phyloP scores from a whole-genome alignment of 1,140 invertebrate genomes.

The Ostrea denselamellosa region DNA sequence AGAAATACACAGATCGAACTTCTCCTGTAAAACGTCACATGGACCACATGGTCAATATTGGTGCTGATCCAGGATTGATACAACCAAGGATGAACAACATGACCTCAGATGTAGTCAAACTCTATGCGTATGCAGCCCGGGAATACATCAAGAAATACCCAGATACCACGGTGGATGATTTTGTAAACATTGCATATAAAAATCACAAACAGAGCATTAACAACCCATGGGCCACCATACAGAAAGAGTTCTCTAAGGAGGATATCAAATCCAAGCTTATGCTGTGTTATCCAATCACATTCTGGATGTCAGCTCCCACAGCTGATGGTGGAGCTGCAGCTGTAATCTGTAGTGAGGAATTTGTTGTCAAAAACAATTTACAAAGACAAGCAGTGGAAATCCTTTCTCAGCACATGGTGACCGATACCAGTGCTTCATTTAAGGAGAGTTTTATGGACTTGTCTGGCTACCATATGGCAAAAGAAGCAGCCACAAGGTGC shows the following conservation, averaged over 20 bases:
- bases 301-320: slow-evolving; percentile 84
- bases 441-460: slow-evolving; percentile 93
- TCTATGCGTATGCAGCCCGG: slow-evolving; percentile 96
- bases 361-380: slow-evolving; percentile 89
- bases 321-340: slow-evolving; percentile 97
- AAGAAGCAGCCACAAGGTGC: slow-evolving; percentile 87
- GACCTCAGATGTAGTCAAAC: slow-evolving; percentile 81
- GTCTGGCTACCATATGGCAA: slow-evolving; percentile 94
- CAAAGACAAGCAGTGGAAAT: slow-evolving; percentile 93
- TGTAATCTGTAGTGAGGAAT: slow-evolving; percentile 93
- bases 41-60: slow-evolving; percentile 73
- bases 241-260: slow-evolving; percentile 56
- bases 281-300: slow-evolving; percentile 72
- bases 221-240: slow-evolving; percentile 87
- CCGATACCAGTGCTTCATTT: slow-evolving; percentile 93
- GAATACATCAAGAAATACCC: slow-evolving; percentile 97
- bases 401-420: slow-evolving; percentile 94
- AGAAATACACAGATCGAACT: slow-evolving; percentile 70
- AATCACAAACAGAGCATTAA: slow-evolving; percentile 98
- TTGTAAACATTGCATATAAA: slow-evolving; percentile 98
- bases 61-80: slow-evolving; percentile 71
- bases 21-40: slow-evolving; percentile 72
- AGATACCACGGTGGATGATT: slow-evolving; percentile 91
- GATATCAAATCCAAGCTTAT: slow-evolving; percentile 64
- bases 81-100: slow-evolving; percentile 70